Base-by-base conservation (phyloP, 2,888 invertebrate genomes). In the Eretmocerus hayati region DNA sequence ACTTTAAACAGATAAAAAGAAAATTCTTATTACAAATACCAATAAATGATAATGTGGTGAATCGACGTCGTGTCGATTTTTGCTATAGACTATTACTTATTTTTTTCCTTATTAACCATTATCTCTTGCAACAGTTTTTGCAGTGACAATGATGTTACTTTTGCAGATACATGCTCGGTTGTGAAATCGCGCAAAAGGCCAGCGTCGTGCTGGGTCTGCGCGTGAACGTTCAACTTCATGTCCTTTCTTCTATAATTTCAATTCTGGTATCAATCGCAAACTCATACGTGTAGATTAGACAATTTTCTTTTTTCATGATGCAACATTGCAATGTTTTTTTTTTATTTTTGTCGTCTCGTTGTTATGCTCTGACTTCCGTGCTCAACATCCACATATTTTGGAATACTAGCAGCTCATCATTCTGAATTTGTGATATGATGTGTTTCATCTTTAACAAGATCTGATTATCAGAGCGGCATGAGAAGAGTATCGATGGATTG, bases 161-260 rank as follows among this genome's bases (percentile, higher is more conserved):
- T 52, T 41, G 37, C 47, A 36, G 56, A 22, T 50, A 39, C 46
- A 46, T 54, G 49, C 18, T 47, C 45, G 55, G 48, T n/a, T 50
- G 50, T 54, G 50, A 43, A n/a, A 51, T 48, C 43, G 49, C 48
- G 50, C 26, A 44, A 46, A 50, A 50, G 55, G 56, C 57, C 37
- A 60, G 62, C 62, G 64, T 55, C 57, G 66, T 62, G 59, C 60
- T 59, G 56, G 58, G 54, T 58, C 58, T 54, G 52, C 57, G 54
- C 57, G 54, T 50, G 48, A 47, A 49, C 39, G 39, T 47, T 48
- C 52, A 33, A 9, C 15, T 15, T 33, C 5, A 9, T n/a, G 11
- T 33, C 9, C 15, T 33, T 5, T 33, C 6, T n/a, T n/a, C 33
- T 16, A 9, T 33, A 26, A 6, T 26, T 26, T 26, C 26, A 6